A percentile compares a stretch with the other conserved stretches of the same genome.
Evolutionary conservation across 2,113 vertebrate genomes (phyloP).

Genomic region (Sturnus vulgaris): DNA sequence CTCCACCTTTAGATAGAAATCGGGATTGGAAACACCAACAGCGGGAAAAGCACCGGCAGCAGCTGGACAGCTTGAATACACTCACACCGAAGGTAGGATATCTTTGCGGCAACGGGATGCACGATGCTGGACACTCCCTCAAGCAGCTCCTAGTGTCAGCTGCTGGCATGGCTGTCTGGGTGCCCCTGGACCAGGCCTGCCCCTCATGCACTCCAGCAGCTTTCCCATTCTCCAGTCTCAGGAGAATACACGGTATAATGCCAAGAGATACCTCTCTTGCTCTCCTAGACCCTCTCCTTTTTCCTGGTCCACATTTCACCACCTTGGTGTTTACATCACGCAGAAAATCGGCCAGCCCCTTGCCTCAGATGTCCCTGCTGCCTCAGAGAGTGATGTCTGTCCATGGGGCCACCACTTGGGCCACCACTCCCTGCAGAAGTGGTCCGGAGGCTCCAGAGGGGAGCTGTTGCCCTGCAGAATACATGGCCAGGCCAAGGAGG

Average conservation of each 20-base stretch:
- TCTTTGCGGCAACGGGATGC: rapidly evolving
- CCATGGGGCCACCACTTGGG: background rate
- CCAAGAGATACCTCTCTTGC: background rate
- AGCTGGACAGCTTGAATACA: background rate
- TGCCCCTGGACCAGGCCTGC: background rate
- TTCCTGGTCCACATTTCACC: background rate
- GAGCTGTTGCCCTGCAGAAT: background rate
- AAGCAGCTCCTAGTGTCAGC: background rate
- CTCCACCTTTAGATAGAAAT: background rate
- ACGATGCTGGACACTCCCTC: background rate
- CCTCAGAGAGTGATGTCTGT: no score
- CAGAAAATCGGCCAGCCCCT: background rate
- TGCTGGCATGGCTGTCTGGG: background rate
- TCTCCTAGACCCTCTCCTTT: background rate
- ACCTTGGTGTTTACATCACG: background rate
- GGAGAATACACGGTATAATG: rapidly evolving
- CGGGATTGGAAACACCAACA: background rate
- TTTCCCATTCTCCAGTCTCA: background rate
- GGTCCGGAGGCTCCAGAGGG: background rate
- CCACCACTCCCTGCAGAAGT: background rate
- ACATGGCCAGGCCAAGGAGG: background rate
- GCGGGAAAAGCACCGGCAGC: rapidly evolving
- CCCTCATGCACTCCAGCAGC: background rate
- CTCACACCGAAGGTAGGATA: rapidly evolving
- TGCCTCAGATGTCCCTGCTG: background rate